Base-by-base conservation (phyloP, 2,797 vertebrate species). In the Hemibagrus guttatus region DNA sequence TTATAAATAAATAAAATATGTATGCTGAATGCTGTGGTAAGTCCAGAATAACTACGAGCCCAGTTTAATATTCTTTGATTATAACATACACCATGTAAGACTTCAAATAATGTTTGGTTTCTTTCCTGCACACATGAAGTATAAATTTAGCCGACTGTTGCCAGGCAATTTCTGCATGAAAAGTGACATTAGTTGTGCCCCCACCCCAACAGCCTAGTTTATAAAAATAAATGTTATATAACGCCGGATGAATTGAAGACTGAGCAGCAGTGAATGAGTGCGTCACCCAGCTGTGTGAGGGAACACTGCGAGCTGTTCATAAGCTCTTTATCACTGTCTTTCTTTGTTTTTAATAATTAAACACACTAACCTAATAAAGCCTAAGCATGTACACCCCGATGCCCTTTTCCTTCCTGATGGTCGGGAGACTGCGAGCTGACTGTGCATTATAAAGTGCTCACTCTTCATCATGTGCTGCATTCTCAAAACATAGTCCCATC, bases 111-210 rank as follows among this genome's bases (percentile, higher is more conserved):
- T 52, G 26, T 9, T 46, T 16, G 4, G 9, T 28, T 75, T n/a
- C 16, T 5, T 31, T 95, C 94, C 93, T 78, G 85, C 28, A 83
- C 66, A 54, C 90, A 88, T 88, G 89, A 86, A 79, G 92, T 90
- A 85, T 93, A 92, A 95, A 96, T 95, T 94, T 95, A 95, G 94
- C 90, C 90, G 76, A 87, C 91, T 94, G 95, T 95, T 95, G 91
- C 94, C 91, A 93, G 94, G 95, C 93, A 94, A 95, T 93, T 86
- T 91, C 85, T 86, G 85, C 91, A 91, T 93, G 80, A 82, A 84
- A 90, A 92, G 89, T 88, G 87, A 91, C 92, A 92, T 88, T 88
- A 87, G 80, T 63, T 90, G 76, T 76, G 54, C 78, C 39, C 79
- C 35, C 72, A 52, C 61, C 69, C 31, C 56, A 59, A 79, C 75